These are phyloP conservation scores for Dicerorhinus sumatrensis DNA, from an alignment of 2,113 vertebrate species.

Conservation along the genomic window DNA sequence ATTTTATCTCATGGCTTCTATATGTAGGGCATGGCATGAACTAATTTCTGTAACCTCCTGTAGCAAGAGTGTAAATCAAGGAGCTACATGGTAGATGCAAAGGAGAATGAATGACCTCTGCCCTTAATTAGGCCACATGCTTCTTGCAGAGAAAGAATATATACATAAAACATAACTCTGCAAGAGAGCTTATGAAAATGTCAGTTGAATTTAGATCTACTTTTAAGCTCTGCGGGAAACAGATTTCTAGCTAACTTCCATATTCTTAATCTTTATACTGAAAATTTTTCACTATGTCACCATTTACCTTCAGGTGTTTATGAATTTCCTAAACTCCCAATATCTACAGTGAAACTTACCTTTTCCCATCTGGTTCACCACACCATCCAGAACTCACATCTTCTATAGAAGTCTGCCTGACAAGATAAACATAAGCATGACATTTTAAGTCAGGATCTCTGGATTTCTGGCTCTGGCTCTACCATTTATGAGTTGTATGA, in stretches of 20 bases:
- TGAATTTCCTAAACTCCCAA: neutral
- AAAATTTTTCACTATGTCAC: neutral
- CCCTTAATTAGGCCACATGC: constrained; percentile 15
- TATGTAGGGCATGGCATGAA: neutral
- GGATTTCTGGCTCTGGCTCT: neutral
- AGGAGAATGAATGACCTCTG: neutral
- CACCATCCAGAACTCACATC: neutral
- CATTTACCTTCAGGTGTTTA: constrained; percentile 24
- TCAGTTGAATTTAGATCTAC: constrained; percentile 63
- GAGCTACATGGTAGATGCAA: neutral
- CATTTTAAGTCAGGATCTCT: neutral
- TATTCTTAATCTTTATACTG: neutral
- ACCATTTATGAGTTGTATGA: neutral
- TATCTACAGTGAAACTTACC: neutral
- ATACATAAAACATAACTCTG: constrained; percentile 70
- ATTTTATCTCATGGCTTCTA: constrained; percentile 16
- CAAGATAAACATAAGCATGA: neutral
- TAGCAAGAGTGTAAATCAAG: constrained; percentile 47
- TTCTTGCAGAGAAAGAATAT: constrained; percentile 28
- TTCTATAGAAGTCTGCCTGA: neutral
- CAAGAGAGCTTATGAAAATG: constrained; percentile 47
- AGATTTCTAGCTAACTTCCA: constrained; percentile 27
- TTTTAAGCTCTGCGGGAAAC: constrained; percentile 18
- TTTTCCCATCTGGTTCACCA: neutral
- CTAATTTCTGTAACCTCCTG: constrained; percentile 46